Evolutionary conservation across 2,888 invertebrate species (phyloP).

Genomic region (Macroteleia sp.): DNA sequence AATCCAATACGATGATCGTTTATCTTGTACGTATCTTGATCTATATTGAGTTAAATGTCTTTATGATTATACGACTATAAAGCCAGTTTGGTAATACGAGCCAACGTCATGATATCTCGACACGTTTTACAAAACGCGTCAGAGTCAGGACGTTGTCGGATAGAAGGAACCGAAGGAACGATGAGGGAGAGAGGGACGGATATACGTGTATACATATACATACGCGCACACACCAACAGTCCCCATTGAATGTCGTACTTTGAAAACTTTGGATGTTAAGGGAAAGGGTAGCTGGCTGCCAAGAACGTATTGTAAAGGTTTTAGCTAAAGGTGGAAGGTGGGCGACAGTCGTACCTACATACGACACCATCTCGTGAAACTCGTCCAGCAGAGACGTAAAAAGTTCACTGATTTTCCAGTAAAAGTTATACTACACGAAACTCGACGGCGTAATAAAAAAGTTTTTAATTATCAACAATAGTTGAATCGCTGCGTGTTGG

Average conservation of each 20-base stretch:
- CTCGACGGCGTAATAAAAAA: constrained; percentile 24
- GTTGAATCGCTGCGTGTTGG: constrained; percentile 2
- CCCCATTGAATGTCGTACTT: constrained; percentile 82
- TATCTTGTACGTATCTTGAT: constrained; percentile 34
- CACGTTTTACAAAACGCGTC: constrained; percentile 74
- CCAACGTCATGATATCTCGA: constrained; percentile 67
- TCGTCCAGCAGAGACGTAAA: constrained; percentile 47
- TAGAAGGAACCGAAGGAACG: constrained; percentile 66
- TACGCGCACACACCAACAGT: constrained; percentile 71
- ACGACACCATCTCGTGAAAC: constrained; percentile 46
- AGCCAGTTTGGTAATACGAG: constrained; percentile 54
- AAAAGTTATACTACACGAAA: constrained; percentile 35
- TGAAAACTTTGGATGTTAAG: constrained; percentile 84
- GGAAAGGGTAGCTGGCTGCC: constrained; percentile 81
- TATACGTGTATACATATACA: constrained; percentile 59
- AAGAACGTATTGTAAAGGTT: constrained; percentile 82
- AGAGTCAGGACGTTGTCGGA: constrained; percentile 67
- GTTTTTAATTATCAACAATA: constrained; percentile 49
- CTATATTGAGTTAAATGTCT: constrained; percentile 34
- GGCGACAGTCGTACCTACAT: constrained; percentile 65
- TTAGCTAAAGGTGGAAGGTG: constrained; percentile 62
- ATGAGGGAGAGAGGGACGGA: constrained; percentile 57
- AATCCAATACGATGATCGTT: constrained; percentile 25
- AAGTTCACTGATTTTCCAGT: constrained; percentile 40
- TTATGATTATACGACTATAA: constrained; percentile 50